Evolutionary conservation across 2,888 invertebrate species (phyloP).

Genomic region (Hedychridium roseum): DNA sequence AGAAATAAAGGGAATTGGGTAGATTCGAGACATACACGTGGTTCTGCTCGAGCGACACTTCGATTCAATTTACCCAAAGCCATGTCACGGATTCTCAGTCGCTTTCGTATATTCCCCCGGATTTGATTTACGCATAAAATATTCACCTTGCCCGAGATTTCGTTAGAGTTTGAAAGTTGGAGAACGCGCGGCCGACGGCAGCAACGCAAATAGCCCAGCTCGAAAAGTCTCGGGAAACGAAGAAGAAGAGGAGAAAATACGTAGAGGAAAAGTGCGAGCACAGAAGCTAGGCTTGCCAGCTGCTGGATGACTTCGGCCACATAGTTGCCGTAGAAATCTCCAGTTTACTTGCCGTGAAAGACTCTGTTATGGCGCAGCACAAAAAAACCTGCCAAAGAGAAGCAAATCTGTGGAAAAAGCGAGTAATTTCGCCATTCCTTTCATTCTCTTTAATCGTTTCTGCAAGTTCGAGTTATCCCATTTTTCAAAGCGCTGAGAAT

Average conservation of each 20-base stretch:
- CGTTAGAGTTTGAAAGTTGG: slow-evolving; percentile 50
- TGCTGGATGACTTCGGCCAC: slow-evolving; percentile 31
- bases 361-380: slow-evolving; percentile 28
- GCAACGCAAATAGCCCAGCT: slow-evolving; percentile 22
- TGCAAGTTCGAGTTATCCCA: no score
- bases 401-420: slow-evolving; percentile 16
- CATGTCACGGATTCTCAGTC: slow-evolving; percentile 43
- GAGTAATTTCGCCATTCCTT: slow-evolving; percentile 29
- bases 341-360: slow-evolving; percentile 30
- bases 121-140: slow-evolving; percentile 55
- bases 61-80: slow-evolving; percentile 48
- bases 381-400: slow-evolving; percentile 17
- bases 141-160: slow-evolving; percentile 53
- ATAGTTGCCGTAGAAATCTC: slow-evolving; percentile 18
- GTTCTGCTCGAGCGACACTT: slow-evolving; percentile 36
- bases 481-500: no score
- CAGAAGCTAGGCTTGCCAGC: no score
- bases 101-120: slow-evolving; percentile 36
- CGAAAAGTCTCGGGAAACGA: slow-evolving; percentile 6
- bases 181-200: slow-evolving; percentile 30
- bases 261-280: slow-evolving; percentile 18
- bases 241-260: slow-evolving; percentile 11
- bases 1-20: not conserved
- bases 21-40: slow-evolving; percentile 9
- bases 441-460: no score